Percentiles rank a stretch among this genome's conserved stretches.
phyloP scores from a whole-genome alignment of 64 coral and sea anemone genomes.

The Montipora efflorescens region DNA sequence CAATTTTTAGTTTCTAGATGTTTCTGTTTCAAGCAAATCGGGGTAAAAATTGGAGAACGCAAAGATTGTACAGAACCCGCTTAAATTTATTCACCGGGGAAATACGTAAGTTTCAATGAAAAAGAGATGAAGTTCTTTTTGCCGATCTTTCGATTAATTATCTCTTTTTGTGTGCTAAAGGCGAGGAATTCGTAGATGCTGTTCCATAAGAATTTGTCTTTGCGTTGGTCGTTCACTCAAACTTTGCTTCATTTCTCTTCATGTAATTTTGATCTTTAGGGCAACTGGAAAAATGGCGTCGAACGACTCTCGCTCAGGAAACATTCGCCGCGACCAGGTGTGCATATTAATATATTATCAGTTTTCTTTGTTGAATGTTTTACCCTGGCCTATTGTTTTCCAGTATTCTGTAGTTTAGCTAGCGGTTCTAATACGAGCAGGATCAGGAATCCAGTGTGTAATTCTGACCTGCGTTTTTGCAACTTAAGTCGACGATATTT shows the following conservation, averaged over 20 bases:
- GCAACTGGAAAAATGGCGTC: constrained; percentile 31
- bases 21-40: background rate
- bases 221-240: background rate
- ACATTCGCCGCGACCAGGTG: constrained; percentile 33
- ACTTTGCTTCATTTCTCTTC: background rate
- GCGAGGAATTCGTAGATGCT: background rate
- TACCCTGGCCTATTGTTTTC: too few relatives aligned
- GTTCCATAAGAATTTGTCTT: background rate
- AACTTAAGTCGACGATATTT: too few relatives aligned
- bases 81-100: constrained; percentile 20
- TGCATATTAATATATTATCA: background rate
- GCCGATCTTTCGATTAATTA: background rate
- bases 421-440: too few relatives aligned
- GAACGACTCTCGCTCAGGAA: constrained; percentile 11
- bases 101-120: background rate
- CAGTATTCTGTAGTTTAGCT: too few relatives aligned
- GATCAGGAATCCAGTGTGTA: too few relatives aligned
- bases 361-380: too few relatives aligned
- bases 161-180: background rate
- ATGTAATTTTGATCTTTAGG: background rate
- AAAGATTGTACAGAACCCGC: background rate
- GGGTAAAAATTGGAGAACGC: background rate
- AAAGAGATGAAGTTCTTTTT: background rate
- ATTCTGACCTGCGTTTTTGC: too few relatives aligned
- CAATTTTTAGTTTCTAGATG: background rate